Conservation (phyloP, 2,113 vertebrate genomes). For the Phaethon lepturus region DNA sequence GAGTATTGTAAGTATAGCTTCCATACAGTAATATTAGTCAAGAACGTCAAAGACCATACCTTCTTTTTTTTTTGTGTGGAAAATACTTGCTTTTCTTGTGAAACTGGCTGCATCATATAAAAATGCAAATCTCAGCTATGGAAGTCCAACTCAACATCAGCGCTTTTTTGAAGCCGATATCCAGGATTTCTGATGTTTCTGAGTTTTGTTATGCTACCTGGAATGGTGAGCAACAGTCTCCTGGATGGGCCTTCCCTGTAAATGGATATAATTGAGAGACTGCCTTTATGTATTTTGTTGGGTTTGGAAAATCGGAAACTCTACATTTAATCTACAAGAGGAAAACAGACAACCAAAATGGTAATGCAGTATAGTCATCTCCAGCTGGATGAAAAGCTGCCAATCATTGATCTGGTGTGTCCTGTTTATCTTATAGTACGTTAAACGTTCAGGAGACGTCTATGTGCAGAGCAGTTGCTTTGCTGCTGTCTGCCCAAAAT, state of each 20-base stretch:
- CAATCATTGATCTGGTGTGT: not conserved
- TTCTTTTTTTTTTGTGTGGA: not conserved
- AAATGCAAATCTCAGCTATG: not conserved
- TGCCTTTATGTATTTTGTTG: not conserved
- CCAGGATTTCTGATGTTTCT: not conserved
- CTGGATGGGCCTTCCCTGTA: not conserved
- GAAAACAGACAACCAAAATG: not conserved
- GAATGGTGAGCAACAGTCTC: not conserved
- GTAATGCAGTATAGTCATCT: not conserved
- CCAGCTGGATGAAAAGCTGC: not conserved
- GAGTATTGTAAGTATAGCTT: not conserved
- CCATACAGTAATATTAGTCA: not conserved
- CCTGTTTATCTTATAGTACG: rapidly evolving
- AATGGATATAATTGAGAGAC: not conserved
- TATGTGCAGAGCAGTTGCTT: not conserved
- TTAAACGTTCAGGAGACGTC: not conserved
- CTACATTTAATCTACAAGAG: not conserved
- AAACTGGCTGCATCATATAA: not conserved
- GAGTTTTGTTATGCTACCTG: not conserved
- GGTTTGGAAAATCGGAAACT: not conserved
- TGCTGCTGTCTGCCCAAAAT: not conserved
- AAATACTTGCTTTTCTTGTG: not conserved
- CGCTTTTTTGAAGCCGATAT: not conserved
- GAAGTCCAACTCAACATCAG: not conserved
- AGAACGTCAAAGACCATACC: not conserved